Base-by-base conservation (phyloP, 1,140 invertebrate species). In the Trachymyrmex septentrionalis region DNA sequence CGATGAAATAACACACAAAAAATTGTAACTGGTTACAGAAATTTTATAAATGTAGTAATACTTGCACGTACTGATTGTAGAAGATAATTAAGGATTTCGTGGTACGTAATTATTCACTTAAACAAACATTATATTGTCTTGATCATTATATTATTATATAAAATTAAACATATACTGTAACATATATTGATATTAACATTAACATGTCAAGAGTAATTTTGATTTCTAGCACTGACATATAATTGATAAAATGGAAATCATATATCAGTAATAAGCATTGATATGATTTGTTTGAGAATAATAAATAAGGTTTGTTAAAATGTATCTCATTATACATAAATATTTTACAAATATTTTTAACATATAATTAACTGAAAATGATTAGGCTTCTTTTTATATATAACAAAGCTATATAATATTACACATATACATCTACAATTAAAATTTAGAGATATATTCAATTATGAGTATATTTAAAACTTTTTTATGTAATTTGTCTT, bases 31-130 rank as follows among this genome's bases (percentile, higher is more conserved):
- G 3, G 10, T 4, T 50, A 24, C 10, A 48, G 12, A 24, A 50
- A 69, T 50, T 69, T 69, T 7, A n/a, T n/a, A n/a, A 69, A 50
- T 16, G 2, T 69, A 69, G 66, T 69, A 10, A 12, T 67, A 67
- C 1, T 66, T 3, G 9, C 38, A 69, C 38, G 48, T 24, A 66
- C 19, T 66, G 3, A 67, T 24, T 69, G 2, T 38, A 50, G 24
- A 69, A 48, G 2, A 38, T 66, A 69, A 69, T 50, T 24, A 24
- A 69, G 0, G 2, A 69, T 50, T 50, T 48, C 1, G 10, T 21
- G 38, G 44, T 67, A 67, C n/a, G 34, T 69, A 69, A 48, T 69
- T 14, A 50, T 67, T 30, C 12, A 14, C 10, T 50, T 27, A 69
- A 67, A 48, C 12, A 38, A 38, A 38, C 7, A 64, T 21, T 34